Conservation (phyloP, 2,888 invertebrate genomes). For the Notodonta ziczac region DNA sequence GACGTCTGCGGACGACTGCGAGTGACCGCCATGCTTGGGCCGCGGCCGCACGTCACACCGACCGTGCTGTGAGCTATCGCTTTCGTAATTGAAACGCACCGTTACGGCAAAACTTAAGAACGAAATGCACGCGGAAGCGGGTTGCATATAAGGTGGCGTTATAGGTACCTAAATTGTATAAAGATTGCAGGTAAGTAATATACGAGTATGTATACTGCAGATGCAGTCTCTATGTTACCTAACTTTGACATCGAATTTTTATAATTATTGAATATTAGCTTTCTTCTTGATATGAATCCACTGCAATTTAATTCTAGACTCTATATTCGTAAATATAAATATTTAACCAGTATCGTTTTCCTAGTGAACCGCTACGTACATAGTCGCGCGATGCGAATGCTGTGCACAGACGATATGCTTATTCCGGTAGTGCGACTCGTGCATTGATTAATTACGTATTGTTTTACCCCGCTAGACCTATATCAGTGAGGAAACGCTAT, state of each 20-base stretch:
- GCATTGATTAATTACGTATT: conserved; percentile 20
- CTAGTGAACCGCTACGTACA: background rate
- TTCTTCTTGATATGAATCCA: too few relatives aligned
- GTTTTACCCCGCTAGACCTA: conserved; percentile 13
- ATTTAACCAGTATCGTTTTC: conserved; percentile 6
- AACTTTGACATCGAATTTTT: too few relatives aligned
- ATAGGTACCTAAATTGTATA: background rate
- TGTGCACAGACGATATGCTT: conserved; percentile 6
- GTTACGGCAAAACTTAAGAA: conserved; percentile 39
- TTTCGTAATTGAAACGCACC: conserved; percentile 64
- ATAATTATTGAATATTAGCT: too few relatives aligned
- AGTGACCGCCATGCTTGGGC: conserved; percentile 52
- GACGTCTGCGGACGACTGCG: conserved; percentile 57
- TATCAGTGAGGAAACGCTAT: conserved; percentile 13
- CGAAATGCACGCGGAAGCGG: conserved; percentile 33
- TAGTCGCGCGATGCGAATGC: conserved; percentile 4
- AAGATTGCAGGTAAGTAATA: background rate
- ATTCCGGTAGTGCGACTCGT: conserved; percentile 4
- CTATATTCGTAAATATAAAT: too few relatives aligned
- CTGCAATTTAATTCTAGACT: too few relatives aligned
- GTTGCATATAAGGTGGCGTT: background rate
- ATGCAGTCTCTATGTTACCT: too few relatives aligned
- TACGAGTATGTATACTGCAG: too few relatives aligned
- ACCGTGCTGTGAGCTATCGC: conserved; percentile 55
- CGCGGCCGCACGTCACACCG: conserved; percentile 39